A percentile compares a stretch with the other conserved stretches of the same genome.
phyloP scores from a whole-genome alignment of 2,888 invertebrate genomes.

The Plebejus argus region DNA sequence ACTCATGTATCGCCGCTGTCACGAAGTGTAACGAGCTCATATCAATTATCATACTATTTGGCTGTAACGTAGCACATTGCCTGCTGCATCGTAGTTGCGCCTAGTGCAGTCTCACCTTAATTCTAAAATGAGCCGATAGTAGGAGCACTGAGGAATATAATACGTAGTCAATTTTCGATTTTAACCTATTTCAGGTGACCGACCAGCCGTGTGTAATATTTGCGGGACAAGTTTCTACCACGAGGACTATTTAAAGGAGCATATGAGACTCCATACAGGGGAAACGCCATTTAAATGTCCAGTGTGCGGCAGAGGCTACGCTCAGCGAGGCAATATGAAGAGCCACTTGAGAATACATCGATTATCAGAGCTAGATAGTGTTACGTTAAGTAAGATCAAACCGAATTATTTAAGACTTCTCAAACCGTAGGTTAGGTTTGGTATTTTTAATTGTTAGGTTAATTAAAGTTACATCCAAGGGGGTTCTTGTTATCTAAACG shows the following conservation, averaged over 20 bases:
- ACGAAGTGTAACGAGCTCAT: too few species aligned
- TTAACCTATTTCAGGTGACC: constrained; percentile 58
- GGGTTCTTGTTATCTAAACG: not conserved
- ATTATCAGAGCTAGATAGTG: constrained; percentile 63
- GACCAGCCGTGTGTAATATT: constrained; percentile 67
- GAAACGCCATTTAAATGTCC: constrained; percentile 77
- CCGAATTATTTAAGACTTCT: constrained; percentile 69
- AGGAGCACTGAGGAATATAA: not conserved
- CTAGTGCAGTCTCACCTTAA: too few species aligned
- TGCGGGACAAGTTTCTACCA: constrained; percentile 70
- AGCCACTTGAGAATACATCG: constrained; percentile 71
- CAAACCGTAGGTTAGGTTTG: constrained; percentile 48
- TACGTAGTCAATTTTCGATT: not conserved
- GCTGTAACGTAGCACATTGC: too few species aligned
- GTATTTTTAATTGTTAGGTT: not conserved
- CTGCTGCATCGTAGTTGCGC: too few species aligned
- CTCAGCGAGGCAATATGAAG: constrained; percentile 74
- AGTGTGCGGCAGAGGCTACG: constrained; percentile 70
- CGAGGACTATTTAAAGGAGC: constrained; percentile 69
- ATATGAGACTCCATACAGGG: constrained; percentile 74
- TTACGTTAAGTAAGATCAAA: constrained; percentile 61
- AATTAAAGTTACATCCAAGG: not conserved
- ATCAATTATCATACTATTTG: too few species aligned
- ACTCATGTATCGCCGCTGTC: too few species aligned
- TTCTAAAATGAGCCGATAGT: not conserved